phyloP scores from a whole-genome alignment of 2,888 invertebrate genomes.

The Oligia latruncula region DNA sequence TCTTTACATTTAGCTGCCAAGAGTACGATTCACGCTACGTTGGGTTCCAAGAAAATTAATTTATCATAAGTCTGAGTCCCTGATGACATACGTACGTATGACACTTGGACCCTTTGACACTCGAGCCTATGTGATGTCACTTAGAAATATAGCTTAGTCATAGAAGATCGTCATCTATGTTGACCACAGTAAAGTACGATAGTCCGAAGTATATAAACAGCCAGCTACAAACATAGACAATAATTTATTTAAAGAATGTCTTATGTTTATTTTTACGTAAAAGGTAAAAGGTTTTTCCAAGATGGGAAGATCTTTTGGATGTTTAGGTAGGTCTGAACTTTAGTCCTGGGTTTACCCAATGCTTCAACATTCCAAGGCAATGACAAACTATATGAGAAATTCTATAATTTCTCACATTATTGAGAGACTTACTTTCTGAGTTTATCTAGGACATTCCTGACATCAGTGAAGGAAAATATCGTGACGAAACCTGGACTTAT shows the following conservation, averaged over 20 bases:
- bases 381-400: conserved; percentile 14
- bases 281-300: neutral
- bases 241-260: conserved; percentile 16
- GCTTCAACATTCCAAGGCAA: conserved; percentile 29
- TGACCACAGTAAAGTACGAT: conserved; percentile 10
- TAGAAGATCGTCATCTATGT: conserved; percentile 29
- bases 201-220: conserved; percentile 34
- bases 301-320: neutral
- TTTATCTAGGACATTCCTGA: neutral
- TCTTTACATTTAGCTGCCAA: conserved; percentile 23
- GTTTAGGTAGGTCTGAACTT: neutral
- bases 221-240: conserved; percentile 25
- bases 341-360: conserved; percentile 29
- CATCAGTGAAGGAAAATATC: neutral
- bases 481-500: neutral
- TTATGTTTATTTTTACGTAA: neutral
- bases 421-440: neutral
- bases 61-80: conserved; percentile 41
- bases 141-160: conserved; percentile 57
- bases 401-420: conserved; percentile 8
- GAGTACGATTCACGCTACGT: conserved; percentile 39
- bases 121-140: conserved; percentile 32
- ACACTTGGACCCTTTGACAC: conserved; percentile 39
- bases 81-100: conserved; percentile 28
- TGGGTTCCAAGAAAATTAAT: conserved; percentile 57